Evolutionary conservation across 2,888 invertebrate species (phyloP), one percentile per base, ranked within the genome.

Genomic region (Galeopsomyia nigrocyanea): DNA sequence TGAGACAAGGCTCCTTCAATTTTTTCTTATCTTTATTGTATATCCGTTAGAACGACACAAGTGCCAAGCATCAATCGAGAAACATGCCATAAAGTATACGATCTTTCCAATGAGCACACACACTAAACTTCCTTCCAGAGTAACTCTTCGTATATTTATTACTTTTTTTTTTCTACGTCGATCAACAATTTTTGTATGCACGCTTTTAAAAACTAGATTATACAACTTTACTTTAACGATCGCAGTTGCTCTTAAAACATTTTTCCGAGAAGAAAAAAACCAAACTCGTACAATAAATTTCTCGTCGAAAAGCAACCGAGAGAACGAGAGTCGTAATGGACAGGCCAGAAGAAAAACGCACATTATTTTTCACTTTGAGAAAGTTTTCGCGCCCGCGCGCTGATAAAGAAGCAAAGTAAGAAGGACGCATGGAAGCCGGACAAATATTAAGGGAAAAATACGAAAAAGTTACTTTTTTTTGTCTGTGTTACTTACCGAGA

Each of bases 331-430:
- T 46, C 67, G 51, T 39, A 60, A 66, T 46, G 60, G 39, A 49
- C 58, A 22, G 17, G 13, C 39, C 39, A 21, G 31, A 47, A 61
- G 26, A 55, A 46, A 49, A 68, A 61, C 68, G 68, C 61, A 68
- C 61, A 56, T 62, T 49, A 62, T 62, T 62, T 62, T 62, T 68
- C 61, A 61, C 55, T 61, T 68, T 47, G n/a, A 56, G 22, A 26
- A 67, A 51, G n/a, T 51, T 58, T 9, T 17, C 60, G 26, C 53
- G 68, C 46, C 13, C 39, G 7, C 7, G 3, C 3, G 31, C 7
- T 3, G 31, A 31, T 31, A 31, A 31, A 60, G 60, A 51, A 58
- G 55, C 39, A 67, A 58, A 55, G 53, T 60, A 60, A 67, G 16
- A 22, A 58, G 46, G 51, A 50, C 31, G 31, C 31, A 31, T 31